Percentiles rank a stretch among this genome's conserved stretches.
These are phyloP conservation scores for Orchesella cincta DNA, from an alignment of 1,140 invertebrate genomes.

Conservation along the genomic window DNA sequence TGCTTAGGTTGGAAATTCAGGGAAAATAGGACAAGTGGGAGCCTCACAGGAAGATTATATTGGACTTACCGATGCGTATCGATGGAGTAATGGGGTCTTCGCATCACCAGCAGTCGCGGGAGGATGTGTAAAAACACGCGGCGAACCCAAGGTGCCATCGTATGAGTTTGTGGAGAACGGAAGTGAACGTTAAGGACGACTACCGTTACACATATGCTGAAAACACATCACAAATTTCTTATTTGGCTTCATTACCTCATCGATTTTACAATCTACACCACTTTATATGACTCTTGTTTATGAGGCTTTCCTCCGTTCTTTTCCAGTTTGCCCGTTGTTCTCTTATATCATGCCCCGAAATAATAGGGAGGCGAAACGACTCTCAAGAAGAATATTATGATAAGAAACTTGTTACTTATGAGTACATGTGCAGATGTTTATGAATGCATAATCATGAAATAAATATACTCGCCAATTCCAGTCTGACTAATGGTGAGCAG, in stretches of 20 bases:
- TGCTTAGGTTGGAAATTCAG: not conserved
- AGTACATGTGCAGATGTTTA: no score
- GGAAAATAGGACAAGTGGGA: not conserved
- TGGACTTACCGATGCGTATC: constrained; percentile 68
- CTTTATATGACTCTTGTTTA: constrained; percentile 5
- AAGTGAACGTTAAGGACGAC: constrained; percentile 82
- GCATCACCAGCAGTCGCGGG: constrained; percentile 79
- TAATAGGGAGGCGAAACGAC: no score
- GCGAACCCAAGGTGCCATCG: constrained; percentile 91
- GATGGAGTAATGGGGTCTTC: constrained; percentile 77
- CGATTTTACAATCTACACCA: constrained; percentile 48
- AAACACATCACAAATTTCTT: constrained; percentile 39
- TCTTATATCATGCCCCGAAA: no score
- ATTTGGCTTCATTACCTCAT: constrained; percentile 46
- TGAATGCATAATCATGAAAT: no score
- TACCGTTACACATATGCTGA: constrained; percentile 66
- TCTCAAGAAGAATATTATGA: no score
- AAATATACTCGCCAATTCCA: no score
- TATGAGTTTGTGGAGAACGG: constrained; percentile 90
- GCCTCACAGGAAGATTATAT: constrained; percentile 8
- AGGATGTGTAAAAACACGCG: constrained; percentile 88
- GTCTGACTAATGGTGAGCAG: no score
- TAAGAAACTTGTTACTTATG: no score
- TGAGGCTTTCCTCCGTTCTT: no score
- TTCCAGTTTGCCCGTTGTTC: no score